phyloP scores from a whole-genome alignment of 2,888 invertebrate genomes.

The Xestoiulus laeticollis region DNA sequence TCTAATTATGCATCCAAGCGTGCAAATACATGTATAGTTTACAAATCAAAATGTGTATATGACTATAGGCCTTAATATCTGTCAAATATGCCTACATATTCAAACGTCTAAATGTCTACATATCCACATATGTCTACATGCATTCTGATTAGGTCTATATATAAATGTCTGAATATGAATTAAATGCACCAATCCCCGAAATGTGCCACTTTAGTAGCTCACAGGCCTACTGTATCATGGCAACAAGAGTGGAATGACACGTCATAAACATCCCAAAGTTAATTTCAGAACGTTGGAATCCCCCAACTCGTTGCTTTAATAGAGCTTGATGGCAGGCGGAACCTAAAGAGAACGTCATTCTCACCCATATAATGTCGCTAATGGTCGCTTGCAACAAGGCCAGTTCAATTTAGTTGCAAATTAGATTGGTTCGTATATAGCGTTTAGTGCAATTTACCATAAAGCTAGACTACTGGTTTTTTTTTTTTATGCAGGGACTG shows the following conservation, averaged over 20 bases:
- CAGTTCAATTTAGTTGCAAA: not conserved
- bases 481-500: too few relatives aligned
- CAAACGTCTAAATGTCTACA: too few relatives aligned
- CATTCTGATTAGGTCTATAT: too few relatives aligned
- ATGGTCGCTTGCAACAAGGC: not conserved
- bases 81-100: too few relatives aligned
- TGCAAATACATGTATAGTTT: too few relatives aligned
- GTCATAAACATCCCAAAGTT: conserved; percentile 9
- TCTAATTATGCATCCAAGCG: too few relatives aligned
- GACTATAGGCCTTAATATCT: too few relatives aligned
- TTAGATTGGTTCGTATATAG: not conserved
- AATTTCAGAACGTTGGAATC: conserved; percentile 9
- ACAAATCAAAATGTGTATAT: too few relatives aligned
- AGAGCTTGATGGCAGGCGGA: not conserved
- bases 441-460: not conserved
- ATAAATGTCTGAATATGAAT: too few relatives aligned
- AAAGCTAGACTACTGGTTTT: not conserved
- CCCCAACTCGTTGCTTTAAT: not conserved
- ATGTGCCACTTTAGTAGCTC: not conserved
- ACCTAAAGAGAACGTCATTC: not conserved
- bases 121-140: too few relatives aligned
- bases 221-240: not conserved
- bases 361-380: not conserved
- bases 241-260: not conserved
- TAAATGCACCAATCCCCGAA: not conserved